Evolutionary conservation across 2,888 invertebrate species (phyloP).

Genomic region (Saturnia japonica): DNA sequence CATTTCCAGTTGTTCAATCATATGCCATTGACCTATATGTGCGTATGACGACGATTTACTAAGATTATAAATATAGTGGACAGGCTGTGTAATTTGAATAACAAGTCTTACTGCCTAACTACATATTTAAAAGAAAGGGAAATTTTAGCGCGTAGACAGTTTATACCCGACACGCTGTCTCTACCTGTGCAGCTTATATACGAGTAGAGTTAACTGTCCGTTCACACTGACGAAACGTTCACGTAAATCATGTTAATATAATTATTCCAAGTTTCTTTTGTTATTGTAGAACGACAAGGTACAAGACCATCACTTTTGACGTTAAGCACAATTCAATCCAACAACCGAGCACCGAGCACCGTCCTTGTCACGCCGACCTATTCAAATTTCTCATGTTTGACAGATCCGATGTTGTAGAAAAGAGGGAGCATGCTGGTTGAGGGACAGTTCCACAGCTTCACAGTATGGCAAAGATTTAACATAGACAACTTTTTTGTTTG

Average conservation of each 20-base stretch:
- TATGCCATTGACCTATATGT: slow-evolving; percentile 66
- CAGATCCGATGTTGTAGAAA: too few species aligned
- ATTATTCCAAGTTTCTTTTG: too few species aligned
- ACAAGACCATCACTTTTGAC: too few species aligned
- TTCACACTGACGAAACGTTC: not conserved
- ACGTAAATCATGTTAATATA: not conserved
- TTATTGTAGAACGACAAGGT: too few species aligned
- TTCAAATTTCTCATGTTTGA: too few species aligned
- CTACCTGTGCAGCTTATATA: not conserved
- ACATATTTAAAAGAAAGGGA: slow-evolving; percentile 16
- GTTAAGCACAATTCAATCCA: too few species aligned
- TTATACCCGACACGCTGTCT: not conserved
- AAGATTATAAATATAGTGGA: slow-evolving; percentile 14
- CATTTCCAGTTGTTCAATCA: slow-evolving; percentile 48
- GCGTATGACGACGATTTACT: slow-evolving; percentile 19
- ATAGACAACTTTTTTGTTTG: too few species aligned
- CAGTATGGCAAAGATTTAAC: too few species aligned
- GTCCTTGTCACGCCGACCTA: too few species aligned
- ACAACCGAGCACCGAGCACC: too few species aligned
- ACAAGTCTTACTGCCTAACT: slow-evolving; percentile 16
- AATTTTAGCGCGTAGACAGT: slow-evolving; percentile 11
- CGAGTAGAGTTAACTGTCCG: not conserved
- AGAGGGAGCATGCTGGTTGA: too few species aligned
- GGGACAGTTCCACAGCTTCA: too few species aligned
- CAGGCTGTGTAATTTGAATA: slow-evolving; percentile 10